Conservation (phyloP, 2,113 vertebrate species). For the Tamias sibiricus region DNA sequence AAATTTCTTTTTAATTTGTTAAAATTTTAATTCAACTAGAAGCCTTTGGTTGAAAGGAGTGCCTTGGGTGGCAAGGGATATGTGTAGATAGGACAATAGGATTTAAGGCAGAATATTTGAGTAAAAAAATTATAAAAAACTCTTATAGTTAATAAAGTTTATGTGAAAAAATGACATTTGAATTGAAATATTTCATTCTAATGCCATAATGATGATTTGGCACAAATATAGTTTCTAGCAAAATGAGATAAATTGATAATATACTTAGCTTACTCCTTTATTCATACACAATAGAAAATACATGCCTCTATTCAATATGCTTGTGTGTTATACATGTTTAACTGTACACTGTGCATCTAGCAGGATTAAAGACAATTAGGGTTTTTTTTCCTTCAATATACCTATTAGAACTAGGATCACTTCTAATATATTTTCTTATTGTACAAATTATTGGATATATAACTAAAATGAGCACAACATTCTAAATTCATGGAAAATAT, state of each 20-base stretch:
- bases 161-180: not conserved
- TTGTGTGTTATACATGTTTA: not conserved
- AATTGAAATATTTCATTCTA: not conserved
- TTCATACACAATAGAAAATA: not conserved
- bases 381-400: not conserved
- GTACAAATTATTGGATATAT: not conserved
- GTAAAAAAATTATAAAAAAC: not conserved
- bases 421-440: not conserved
- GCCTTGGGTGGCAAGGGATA: not conserved
- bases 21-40: slow-evolving; percentile 1
- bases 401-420: not conserved
- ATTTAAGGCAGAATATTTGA: slow-evolving; percentile 3
- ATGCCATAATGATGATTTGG: not conserved
- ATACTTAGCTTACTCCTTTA: not conserved
- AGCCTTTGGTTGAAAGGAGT: not conserved
- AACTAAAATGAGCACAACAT: not conserved
- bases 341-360: not conserved
- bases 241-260: not conserved
- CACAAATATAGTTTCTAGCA: not conserved
- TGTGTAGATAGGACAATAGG: not conserved
- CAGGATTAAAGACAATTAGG: not conserved
- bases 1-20: not conserved
- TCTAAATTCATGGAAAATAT: not conserved
- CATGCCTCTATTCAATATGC: not conserved
- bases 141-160: not conserved